Conservation (phyloP, 2,113 vertebrate genomes). For the Rhabdomys dilectus region DNA sequence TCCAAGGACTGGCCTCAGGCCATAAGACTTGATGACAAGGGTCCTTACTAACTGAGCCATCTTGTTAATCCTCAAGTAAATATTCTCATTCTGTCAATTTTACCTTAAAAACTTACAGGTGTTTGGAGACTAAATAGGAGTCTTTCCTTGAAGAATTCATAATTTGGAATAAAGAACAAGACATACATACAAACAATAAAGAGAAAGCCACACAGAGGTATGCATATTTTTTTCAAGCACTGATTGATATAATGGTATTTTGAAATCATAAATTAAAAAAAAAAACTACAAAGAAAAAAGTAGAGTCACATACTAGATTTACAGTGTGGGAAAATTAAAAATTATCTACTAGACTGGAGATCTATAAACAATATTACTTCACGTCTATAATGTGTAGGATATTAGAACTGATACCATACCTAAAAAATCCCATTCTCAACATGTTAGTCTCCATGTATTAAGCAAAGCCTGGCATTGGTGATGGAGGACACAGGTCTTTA, state of each 20-base stretch:
- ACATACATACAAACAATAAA: neutral
- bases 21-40: neutral
- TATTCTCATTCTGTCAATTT: neutral
- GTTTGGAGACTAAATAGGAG: neutral
- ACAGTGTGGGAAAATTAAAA: neutral
- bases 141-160: neutral
- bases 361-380: neutral
- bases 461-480: neutral
- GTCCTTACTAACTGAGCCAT: neutral
- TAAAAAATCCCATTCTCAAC: neutral
- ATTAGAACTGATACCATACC: neutral
- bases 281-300: neutral
- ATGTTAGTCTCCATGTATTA: neutral
- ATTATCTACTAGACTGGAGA: neutral
- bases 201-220: neutral
- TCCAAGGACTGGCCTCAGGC: neutral
- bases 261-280: neutral
- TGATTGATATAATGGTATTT: neutral
- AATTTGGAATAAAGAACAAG: constrained; percentile 1
- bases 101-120: neutral
- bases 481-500: neutral
- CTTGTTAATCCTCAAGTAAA: neutral
- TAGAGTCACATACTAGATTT: neutral
- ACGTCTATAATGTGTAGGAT: neutral
- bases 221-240: neutral